phyloP scores from a whole-genome alignment of 1,140 invertebrate genomes.

The Lanistes nyassanus region DNA sequence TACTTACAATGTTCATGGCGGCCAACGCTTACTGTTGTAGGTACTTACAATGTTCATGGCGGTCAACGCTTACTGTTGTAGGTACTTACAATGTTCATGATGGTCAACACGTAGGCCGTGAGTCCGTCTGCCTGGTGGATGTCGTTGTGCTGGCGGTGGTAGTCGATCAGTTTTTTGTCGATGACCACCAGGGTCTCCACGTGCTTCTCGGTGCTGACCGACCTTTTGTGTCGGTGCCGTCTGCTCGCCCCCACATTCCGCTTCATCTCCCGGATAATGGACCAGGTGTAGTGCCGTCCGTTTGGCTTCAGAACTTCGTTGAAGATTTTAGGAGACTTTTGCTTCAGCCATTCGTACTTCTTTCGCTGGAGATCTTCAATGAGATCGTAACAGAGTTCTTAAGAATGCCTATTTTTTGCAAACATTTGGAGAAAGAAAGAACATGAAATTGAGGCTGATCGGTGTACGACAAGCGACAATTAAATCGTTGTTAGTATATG shows the following conservation, averaged over 20 bases:
- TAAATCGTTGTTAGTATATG: too few species aligned
- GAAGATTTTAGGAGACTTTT: constrained; percentile 25
- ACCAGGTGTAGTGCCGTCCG: constrained; percentile 33
- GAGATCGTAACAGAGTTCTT: not conserved
- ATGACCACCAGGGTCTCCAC: constrained; percentile 90
- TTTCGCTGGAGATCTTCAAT: constrained; percentile 24
- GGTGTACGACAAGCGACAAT: too few species aligned
- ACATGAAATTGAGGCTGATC: too few species aligned
- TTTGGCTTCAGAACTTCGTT: constrained; percentile 35
- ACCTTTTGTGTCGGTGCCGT: constrained; percentile 35
- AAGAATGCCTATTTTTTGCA: too few species aligned
- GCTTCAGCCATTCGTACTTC: constrained; percentile 31
- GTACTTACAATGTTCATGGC: constrained; percentile 76
- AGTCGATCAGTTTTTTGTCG: constrained; percentile 84
- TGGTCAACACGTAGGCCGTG: constrained; percentile 86
- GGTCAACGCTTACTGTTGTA: constrained; percentile 74
- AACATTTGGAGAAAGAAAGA: too few species aligned
- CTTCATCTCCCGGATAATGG: constrained; percentile 63
- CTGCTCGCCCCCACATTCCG: not conserved
- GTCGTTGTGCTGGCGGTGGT: constrained; percentile 68
- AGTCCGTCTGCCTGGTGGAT: constrained; percentile 33
- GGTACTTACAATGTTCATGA: constrained; percentile 88
- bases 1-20: not conserved
- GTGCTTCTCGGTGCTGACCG: constrained; percentile 72
- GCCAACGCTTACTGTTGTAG: not conserved